These are phyloP conservation scores for Cotesia congregata DNA, from an alignment of 2,888 invertebrate genomes.

Conservation along the genomic window DNA sequence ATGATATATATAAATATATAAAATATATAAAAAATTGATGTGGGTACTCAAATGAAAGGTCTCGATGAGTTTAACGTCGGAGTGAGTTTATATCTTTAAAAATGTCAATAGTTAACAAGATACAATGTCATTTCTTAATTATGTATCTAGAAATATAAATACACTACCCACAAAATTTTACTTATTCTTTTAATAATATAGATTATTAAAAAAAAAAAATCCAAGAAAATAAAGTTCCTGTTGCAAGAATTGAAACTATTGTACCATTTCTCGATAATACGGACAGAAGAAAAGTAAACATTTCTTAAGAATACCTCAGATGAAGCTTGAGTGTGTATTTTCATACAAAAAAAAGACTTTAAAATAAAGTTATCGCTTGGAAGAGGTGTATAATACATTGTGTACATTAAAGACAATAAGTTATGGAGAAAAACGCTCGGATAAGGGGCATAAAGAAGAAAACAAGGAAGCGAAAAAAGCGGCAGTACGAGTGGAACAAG, in stretches of 20 bases:
- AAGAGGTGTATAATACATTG: slow-evolving; percentile 19
- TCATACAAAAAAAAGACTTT: slow-evolving; percentile 40
- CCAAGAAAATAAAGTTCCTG: background rate
- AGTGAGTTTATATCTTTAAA: no score
- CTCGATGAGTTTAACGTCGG: no score
- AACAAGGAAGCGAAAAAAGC: slow-evolving; percentile 43
- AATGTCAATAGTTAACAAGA: no score
- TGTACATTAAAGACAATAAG: background rate
- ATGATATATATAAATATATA: no score
- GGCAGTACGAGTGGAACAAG: background rate
- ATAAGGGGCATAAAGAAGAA: slow-evolving; percentile 5
- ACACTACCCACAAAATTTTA: no score
- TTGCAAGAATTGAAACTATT: background rate
- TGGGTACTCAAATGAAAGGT: no score
- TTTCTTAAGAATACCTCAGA: background rate
- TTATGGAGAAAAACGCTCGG: background rate
- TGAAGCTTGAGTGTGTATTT: slow-evolving; percentile 18
- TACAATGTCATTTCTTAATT: no score
- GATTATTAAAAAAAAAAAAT: no score
- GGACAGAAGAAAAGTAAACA: background rate
- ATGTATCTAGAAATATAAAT: no score
- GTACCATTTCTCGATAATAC: background rate
- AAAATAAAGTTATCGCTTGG: slow-evolving; percentile 54
- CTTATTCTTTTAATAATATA: no score
- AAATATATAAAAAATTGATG: no score